Evolutionary conservation across 2,797 vertebrate genomes (phyloP), one percentile per base, ranked within the genome.

Genomic region (Anableps anableps): DNA sequence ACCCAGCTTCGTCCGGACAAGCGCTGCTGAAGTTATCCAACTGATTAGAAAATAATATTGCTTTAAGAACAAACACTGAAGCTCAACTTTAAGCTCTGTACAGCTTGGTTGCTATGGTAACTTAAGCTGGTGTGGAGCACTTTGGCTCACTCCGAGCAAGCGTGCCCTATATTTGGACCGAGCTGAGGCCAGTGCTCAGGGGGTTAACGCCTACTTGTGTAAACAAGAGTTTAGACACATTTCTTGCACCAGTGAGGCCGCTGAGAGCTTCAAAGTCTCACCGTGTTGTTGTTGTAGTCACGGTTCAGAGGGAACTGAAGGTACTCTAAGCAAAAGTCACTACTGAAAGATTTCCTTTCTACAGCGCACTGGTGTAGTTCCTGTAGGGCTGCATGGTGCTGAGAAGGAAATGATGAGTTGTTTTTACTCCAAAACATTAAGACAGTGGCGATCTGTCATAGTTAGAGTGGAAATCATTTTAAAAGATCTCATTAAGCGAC

Each of bases 111-210:
- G 90, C 90, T 19, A 84, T 85, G 92, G 93, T 83, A 92, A 95
- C 93, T 51, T 80, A 90, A 91, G 91, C 91, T 91, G 89, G 87
- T 91, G 91, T 91, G 88, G 87, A 93, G 91, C 90, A 87, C 87
- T 92, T 84, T 88, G 86, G 91, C 87, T 92, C 14, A 34, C 73
- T 90, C 85, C 78, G 78, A 70, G 76, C 53, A 78, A 90, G 78
- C 70, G 68, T 51, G 88, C 87, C 93, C 91, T 94, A 93, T 92
- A 93, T 94, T 93, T 95, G 94, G 93, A 92, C 85, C 78, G 86
- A 87, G 87, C 88, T 9, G 82, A 89, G 88, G 86, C 92, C 91
- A 85, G 86, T 90, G 94, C 91, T 90, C 75, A 73, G 77, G 77
- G 88, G 90, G 92, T 93, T 85, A 86, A 91, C 91, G 88, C 92